Evolutionary conservation across 1,140 invertebrate species (phyloP).

Genomic region (Globodera ellingtonae): DNA sequence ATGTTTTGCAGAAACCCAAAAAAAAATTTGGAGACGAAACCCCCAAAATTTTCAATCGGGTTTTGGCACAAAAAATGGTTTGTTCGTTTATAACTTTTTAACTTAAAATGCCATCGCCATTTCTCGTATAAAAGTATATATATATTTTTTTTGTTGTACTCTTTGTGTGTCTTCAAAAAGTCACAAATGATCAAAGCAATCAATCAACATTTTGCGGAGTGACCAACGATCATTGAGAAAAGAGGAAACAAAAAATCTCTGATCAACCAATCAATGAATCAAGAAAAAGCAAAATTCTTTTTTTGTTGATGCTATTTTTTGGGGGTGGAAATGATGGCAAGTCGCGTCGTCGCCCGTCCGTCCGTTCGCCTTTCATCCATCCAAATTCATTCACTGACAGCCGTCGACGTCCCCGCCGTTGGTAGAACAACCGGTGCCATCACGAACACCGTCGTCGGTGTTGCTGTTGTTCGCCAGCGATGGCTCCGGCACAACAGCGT

Average conservation of each 20-base stretch:
- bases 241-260: no score
- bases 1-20: no score
- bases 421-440: neutral
- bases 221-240: no score
- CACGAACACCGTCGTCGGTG: neutral
- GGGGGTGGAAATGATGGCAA: neutral
- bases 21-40: no score
- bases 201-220: no score
- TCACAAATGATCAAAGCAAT: neutral
- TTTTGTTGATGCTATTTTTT: neutral
- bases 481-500: neutral
- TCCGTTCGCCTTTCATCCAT: neutral
- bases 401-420: neutral
- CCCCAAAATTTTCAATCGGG: no score
- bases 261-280: neutral
- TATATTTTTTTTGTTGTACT: no score
- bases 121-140: no score
- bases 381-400: neutral
- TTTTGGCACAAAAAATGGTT: no score
- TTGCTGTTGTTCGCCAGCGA: neutral
- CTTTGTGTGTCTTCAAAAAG: neutral
- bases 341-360: neutral
- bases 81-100: no score
- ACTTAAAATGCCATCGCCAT: no score
- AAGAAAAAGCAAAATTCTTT: neutral